phyloP scores from a whole-genome alignment of 2,113 vertebrate genomes.

The Hemicordylus capensis region DNA sequence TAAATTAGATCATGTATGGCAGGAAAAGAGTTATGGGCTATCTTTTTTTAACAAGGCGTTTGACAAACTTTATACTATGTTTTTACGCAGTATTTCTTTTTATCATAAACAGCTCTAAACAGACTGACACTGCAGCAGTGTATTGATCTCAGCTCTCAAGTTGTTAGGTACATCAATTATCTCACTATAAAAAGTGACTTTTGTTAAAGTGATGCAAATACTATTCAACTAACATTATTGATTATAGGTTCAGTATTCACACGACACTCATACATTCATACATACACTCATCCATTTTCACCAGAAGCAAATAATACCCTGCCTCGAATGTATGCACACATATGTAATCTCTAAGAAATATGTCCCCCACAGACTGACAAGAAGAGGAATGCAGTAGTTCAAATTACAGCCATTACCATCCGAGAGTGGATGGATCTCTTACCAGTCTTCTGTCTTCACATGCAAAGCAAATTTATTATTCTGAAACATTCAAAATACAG shows the following conservation, averaged over 20 bases:
- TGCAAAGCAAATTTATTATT: constrained; percentile 53
- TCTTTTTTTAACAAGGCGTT: not conserved
- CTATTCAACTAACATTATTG: not conserved
- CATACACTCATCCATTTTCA: constrained; percentile 11
- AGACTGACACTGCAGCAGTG: not conserved
- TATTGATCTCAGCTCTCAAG: not conserved
- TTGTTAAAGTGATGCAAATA: not conserved
- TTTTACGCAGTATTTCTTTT: not conserved
- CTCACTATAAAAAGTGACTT: not conserved
- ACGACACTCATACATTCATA: not conserved
- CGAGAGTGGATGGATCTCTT: constrained; percentile 37
- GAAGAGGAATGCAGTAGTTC: not conserved
- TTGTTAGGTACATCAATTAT: not conserved
- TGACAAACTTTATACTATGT: rapidly evolving
- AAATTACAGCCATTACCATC: constrained; percentile 15
- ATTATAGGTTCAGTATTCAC: not conserved
- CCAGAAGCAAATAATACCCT: not conserved
- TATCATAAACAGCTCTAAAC: not conserved
- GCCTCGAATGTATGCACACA: not conserved
- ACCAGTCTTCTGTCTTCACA: constrained; percentile 67
- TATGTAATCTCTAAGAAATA: not conserved
- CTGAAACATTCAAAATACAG: constrained; percentile 56
- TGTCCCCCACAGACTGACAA: not conserved
- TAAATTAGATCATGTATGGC: not conserved
- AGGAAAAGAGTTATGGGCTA: not conserved